Evolutionary conservation across 2,113 vertebrate genomes (phyloP).

Genomic region (Seriola quinqueradiata): DNA sequence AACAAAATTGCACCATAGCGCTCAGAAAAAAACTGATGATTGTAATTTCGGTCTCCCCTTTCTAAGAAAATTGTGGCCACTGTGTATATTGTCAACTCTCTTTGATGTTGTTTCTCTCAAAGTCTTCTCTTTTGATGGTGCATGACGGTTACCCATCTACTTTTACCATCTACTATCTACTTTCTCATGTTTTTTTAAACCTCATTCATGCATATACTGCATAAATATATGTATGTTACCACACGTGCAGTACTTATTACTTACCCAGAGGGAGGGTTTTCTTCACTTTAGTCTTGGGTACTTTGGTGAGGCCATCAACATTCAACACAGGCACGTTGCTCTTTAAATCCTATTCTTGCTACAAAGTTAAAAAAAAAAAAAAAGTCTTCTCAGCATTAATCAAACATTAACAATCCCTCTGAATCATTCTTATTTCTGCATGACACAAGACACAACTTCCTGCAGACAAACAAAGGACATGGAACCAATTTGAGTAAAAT

Average conservation of each 20-base stretch:
- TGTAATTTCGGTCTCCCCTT: no score
- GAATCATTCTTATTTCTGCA: slow-evolving; percentile 33
- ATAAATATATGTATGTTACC: not conserved
- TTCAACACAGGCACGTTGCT: not conserved
- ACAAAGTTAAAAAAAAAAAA: not conserved
- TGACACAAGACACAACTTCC: slow-evolving; percentile 33
- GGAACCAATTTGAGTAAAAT: slow-evolving; percentile 68
- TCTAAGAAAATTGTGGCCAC: no score
- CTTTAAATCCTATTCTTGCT: not conserved
- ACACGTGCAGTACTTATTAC: not conserved
- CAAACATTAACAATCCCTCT: slow-evolving; percentile 1
- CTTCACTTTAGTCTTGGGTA: not conserved
- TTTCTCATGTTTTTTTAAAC: not conserved
- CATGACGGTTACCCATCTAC: not conserved
- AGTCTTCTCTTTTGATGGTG: not conserved
- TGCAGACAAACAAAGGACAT: slow-evolving; percentile 42
- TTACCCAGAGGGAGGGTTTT: not conserved
- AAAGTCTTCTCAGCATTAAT: not conserved
- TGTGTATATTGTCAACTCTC: not conserved
- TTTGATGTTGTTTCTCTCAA: not conserved
- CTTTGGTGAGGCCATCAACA: slow-evolving; percentile 1
- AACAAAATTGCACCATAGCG: no score
- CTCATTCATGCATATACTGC: not conserved
- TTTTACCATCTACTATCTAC: no score
- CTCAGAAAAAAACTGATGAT: no score